Evolutionary conservation across 2,888 invertebrate species (phyloP).

Genomic region (Dicranocentrus wangi): DNA sequence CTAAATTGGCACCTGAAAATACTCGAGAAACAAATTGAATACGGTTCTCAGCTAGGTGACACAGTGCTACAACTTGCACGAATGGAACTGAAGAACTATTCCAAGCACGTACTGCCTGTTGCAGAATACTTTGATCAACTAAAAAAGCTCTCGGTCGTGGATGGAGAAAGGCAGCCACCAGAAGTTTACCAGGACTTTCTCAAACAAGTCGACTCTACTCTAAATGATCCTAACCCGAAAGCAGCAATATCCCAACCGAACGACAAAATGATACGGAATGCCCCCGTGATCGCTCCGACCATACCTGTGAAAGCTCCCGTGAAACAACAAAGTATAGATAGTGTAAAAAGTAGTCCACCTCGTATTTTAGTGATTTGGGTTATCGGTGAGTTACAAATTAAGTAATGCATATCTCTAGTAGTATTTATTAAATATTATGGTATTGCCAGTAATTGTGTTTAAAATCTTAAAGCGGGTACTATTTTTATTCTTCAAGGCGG

Average conservation of each 20-base stretch:
- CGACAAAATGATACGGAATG: constrained; percentile 76
- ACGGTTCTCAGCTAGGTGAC: constrained; percentile 90
- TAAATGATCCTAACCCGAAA: constrained; percentile 76
- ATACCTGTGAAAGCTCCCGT: constrained; percentile 64
- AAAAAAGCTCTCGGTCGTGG: constrained; percentile 84
- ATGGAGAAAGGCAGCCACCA: constrained; percentile 89
- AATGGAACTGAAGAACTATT: constrained; percentile 92
- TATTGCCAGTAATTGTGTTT: no score
- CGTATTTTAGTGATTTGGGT: constrained; percentile 76
- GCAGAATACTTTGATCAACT: constrained; percentile 93
- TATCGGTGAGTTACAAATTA: constrained; percentile 76
- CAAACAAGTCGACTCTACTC: constrained; percentile 84
- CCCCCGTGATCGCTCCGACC: constrained; percentile 70
- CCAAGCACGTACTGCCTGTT: constrained; percentile 88
- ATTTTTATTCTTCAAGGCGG: no score
- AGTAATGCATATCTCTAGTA: no score
- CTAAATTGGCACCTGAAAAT: constrained; percentile 91
- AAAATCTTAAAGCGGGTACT: no score
- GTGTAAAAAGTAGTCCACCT: constrained; percentile 61
- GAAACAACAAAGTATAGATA: constrained; percentile 47
- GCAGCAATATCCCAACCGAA: constrained; percentile 81
- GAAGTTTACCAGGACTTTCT: constrained; percentile 92
- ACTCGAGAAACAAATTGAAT: constrained; percentile 90
- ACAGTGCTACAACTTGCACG: constrained; percentile 87
- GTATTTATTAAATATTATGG: no score